Evolutionary conservation across 2,113 vertebrate genomes (phyloP), one percentile per base, ranked within the genome.

Genomic region (Chelonoidis abingdonii): DNA sequence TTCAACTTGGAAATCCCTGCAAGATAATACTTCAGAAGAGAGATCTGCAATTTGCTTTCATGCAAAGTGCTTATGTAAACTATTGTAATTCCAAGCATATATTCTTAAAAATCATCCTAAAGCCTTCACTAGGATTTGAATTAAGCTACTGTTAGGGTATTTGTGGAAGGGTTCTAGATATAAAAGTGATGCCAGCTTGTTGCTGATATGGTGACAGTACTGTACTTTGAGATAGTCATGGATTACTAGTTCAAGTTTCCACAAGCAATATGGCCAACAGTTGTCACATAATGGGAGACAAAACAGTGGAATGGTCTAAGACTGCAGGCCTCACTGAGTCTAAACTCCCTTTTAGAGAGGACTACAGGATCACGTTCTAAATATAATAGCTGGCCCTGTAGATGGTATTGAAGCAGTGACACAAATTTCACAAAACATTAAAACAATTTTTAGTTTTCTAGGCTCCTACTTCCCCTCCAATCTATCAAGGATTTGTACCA

Each of bases 1-100:
- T 96, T 87, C 91, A 90, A 81, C 38, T 92, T 93, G 82, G 87
- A 93, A 95, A 95, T 65, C 65, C 85, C 52, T 83, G 87, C 80
- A 97, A 94, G 59, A 8, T 81, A 44, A 85, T 81, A 49, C 84
- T 90, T 84, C 95, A 79, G 83, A 94, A 94, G 44, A 86, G 22
- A 91, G 69, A 89, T 11, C 65, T 82, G 53, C 50, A 93, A 87
- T 65, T 5, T 84, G 41, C 25, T 89, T 62, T 82, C 93, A 41
- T 83, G 84, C 1, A 0, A 75, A 85, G 27, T 47, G 29, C 25
- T 92, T 88, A 83, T 69, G 54, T 56, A 62, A 93, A 54, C 81
- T 76, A 80, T 78, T 85, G 10, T 89, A 80, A 88, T 50, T 65
- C 80, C 52, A 84, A 81, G 3, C 1, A 17, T 54, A 29, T 31